Base-by-base conservation (phyloP, 2,113 vertebrate species). In the Xenopus laevis region DNA sequence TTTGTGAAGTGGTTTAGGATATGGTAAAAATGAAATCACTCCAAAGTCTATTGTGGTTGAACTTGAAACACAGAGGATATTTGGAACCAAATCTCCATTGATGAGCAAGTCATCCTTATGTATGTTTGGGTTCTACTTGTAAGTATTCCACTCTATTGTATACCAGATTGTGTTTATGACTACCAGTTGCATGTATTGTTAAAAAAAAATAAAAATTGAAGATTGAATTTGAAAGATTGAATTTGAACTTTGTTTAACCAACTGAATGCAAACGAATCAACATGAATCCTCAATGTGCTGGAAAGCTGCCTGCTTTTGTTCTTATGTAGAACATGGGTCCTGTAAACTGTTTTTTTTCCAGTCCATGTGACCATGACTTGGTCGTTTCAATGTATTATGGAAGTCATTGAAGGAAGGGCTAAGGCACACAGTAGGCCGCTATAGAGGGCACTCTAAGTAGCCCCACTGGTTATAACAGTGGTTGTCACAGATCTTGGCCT, bases 21-120 rank as follows among this genome's bases (percentile, higher is more conserved):
- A 93, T 95, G 94, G 94, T 94, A 94, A 92, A 76, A 77, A 64
- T 77, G 74, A 77, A 68, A 93, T 93, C 94, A 94, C 92, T 93
- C 89, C 93, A 92, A 92, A 93, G 93, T 94, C 96, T 92, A 89
- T 94, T 93, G 93, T 94, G 91, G 93, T 77, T 95, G 92, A 93
- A 94, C 87, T 96, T 95, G 91, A 94, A 91, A 91, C 91, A 91
- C 86, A 94, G 90, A 94, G 93, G 95, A 96, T 92, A 94, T 96
- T 97, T 95, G 93, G 93, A 94, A 82, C 88, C 86, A 92, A 91
- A 93, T 94, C 95, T 91, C 92, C 93, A 93, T 88, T 95, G 92
- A 92, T 94, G 92, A 93, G 93, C 92, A 91, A 91, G 94, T 93
- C 97, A 89, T 91, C 94, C 95, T 93, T 93, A 88, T 92, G 90